Base-by-base conservation (phyloP, 1,140 invertebrate species). In the Helicoverpa armigera region DNA sequence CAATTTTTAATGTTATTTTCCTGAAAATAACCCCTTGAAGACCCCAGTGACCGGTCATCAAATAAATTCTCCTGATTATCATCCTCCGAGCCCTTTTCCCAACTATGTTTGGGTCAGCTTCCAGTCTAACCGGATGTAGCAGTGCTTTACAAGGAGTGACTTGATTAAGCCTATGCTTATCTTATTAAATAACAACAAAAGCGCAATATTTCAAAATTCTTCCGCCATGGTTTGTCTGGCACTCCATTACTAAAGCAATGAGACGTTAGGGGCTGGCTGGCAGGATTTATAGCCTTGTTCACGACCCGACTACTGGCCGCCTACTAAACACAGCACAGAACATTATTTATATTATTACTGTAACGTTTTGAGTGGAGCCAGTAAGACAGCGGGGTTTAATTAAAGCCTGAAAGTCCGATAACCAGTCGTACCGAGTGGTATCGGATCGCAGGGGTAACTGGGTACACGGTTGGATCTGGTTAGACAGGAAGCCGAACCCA, bases 291-390 rank as follows among this genome's bases (percentile, higher is more conserved):
- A 16, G 50, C 48, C 43, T 5, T 70, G 67, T 51, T 53, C 67
- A 70, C 53, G 67, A 70, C 67, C 67, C 67, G 63, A 70, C 18
- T 50, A 53, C 18, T 16, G 18, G 9, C 48, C 63, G 43, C 67
- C 48, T 50, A 70, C 67, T 53, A 70, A 70, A 70, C 50, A 70
- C 67, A 53, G 50, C 14, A 53, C 50, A 23, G 67, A 53, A 53
- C 67, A 70, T 70, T 70, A 70, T 70, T 70, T 70, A 70, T 70
- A 70, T 35, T 70, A 70, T 70, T 70, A 70, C 18, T 70, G 67
- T 70, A 29, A 53, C 50, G 50, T 70, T 70, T 69, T 35, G 1
- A 2, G 35, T 11, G 35, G 4, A 18, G 67, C 67, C 14, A 53
- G 12, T 11, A 53, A 31, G 13, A 3, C 0, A 13, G 16, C 67